Conservation (phyloP, 2,797 vertebrate species). For the Lutjanus campechanus region DNA sequence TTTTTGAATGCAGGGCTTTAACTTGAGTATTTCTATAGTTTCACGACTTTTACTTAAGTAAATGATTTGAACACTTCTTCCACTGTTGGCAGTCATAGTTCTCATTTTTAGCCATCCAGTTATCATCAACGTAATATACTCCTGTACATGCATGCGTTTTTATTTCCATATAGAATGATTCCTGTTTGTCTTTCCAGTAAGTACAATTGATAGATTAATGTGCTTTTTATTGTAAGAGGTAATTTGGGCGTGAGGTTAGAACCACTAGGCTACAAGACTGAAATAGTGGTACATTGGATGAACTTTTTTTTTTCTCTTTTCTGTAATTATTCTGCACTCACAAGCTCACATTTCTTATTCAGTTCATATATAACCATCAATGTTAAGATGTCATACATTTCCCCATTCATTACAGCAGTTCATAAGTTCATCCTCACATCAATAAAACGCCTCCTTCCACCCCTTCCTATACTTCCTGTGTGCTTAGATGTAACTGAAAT, state of each 20-base stretch:
- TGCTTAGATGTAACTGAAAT: not conserved
- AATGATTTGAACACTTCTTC: too few relatives aligned
- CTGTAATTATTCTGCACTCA: not conserved
- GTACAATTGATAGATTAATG: not conserved
- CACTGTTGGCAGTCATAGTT: too few relatives aligned
- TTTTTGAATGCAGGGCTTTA: not conserved
- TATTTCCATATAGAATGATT: not conserved
- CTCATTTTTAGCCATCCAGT: too few relatives aligned
- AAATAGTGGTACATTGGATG: not conserved
- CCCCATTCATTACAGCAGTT: conserved; percentile 7
- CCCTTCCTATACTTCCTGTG: not conserved
- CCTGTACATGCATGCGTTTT: too few relatives aligned
- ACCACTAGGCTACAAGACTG: not conserved
- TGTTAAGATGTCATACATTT: not conserved
- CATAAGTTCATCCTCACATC: conserved; percentile 12
- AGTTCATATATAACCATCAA: not conserved
- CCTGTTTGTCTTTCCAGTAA: not conserved
- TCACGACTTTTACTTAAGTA: not conserved
- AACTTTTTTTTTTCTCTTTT: not conserved
- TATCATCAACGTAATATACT: too few relatives aligned
- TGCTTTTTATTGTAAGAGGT: conserved; percentile 9
- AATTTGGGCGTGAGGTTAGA: not conserved
- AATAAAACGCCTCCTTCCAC: conserved; percentile 5
- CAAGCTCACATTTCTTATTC: not conserved
- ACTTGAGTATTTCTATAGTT: not conserved